These are phyloP conservation scores for Copidosoma aretas DNA, from an alignment of 2,888 invertebrate species.

Conservation along the genomic window DNA sequence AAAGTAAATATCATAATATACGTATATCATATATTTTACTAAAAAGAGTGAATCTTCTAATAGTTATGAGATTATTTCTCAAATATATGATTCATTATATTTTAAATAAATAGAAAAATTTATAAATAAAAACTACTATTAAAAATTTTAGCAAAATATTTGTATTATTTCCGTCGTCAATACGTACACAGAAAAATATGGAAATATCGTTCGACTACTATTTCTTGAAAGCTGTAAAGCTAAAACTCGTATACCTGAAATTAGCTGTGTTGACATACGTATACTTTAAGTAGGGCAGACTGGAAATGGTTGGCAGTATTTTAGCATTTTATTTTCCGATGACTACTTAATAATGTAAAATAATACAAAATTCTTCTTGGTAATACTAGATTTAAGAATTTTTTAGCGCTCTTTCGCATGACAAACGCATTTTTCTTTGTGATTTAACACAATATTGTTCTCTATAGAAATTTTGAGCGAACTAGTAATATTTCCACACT, in stretches of 20 bases:
- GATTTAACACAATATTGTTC: too few relatives aligned
- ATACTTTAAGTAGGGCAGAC: too few relatives aligned
- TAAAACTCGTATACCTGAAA: slow-evolving; percentile 37
- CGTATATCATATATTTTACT: slow-evolving; percentile 34
- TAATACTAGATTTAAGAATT: too few relatives aligned
- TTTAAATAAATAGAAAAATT: slow-evolving; percentile 23
- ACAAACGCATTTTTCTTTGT: too few relatives aligned
- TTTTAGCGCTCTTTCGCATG: too few relatives aligned
- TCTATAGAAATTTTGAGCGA: too few relatives aligned
- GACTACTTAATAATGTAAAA: too few relatives aligned
- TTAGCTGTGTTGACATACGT: slow-evolving; percentile 24
- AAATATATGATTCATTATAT: slow-evolving; percentile 30
- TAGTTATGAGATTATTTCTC: slow-evolving; percentile 40
- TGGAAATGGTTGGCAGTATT: too few relatives aligned
- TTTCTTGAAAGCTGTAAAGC: slow-evolving; percentile 27
- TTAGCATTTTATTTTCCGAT: too few relatives aligned
- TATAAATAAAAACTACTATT: slow-evolving; percentile 4
- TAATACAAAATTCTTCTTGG: too few relatives aligned
- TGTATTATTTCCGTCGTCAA: slow-evolving; percentile 31
- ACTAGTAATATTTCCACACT: too few relatives aligned
- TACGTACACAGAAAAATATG: slow-evolving; percentile 22
- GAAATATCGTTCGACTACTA: too few relatives aligned
- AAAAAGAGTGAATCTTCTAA: slow-evolving; percentile 31
- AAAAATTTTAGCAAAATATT: slow-evolving; percentile 34
- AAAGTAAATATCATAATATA: slow-evolving; percentile 30